phyloP scores from a whole-genome alignment of 2,888 invertebrate species.

The Iphiclides podalirius region DNA sequence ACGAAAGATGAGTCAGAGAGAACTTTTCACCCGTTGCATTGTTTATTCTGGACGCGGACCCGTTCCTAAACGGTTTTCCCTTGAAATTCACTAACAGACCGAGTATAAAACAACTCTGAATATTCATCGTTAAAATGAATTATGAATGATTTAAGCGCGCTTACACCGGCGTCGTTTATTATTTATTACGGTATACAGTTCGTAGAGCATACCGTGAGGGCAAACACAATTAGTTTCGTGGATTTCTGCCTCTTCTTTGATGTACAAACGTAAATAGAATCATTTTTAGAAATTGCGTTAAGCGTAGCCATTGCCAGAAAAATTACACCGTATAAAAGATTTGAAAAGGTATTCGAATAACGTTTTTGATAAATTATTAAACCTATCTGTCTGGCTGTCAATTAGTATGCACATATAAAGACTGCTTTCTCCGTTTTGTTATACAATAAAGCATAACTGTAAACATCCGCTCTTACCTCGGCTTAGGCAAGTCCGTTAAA shows the following conservation, averaged over 20 bases:
- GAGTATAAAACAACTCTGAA: conserved; percentile 43
- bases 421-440: conserved; percentile 51
- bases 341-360: too few relatives aligned
- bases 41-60: conserved; percentile 65
- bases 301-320: too few relatives aligned
- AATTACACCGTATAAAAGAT: too few relatives aligned
- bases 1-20: conserved; percentile 61
- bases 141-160: conserved; percentile 37
- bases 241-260: too few relatives aligned
- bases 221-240: neutral
- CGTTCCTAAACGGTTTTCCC: conserved; percentile 56
- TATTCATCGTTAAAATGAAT: conserved; percentile 49
- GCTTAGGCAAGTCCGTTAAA: conserved; percentile 76
- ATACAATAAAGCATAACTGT: conserved; percentile 75
- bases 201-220: conserved; percentile 25
- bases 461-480: conserved; percentile 74
- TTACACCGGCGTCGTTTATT: conserved; percentile 11
- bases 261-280: too few relatives aligned
- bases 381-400: conserved; percentile 23
- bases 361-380: conserved; percentile 26
- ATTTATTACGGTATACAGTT: conserved; percentile 34
- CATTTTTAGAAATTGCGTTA: too few relatives aligned
- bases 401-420: conserved; percentile 40
- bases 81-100: conserved; percentile 47
- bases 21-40: conserved; percentile 67